A percentile compares a stretch with the other conserved stretches of the same genome.
Conservation (phyloP, 2,888 invertebrate genomes). For the Helobdella robusta region DNA sequence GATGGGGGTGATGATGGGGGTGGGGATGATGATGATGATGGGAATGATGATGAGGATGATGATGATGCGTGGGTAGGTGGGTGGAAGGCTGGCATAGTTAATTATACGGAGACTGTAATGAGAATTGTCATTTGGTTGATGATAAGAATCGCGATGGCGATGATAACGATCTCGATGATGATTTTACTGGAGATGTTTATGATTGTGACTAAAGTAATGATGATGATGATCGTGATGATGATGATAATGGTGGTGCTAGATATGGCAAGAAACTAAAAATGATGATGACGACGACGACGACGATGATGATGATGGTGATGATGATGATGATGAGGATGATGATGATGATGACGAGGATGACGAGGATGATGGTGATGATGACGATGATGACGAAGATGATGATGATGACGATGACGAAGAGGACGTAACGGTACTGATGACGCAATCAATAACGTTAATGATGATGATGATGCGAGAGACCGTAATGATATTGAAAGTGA, state of each 20-base stretch:
- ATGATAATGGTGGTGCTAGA: background rate
- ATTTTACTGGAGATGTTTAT: background rate
- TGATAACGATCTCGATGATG: background rate
- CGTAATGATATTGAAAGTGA: too few relatives aligned
- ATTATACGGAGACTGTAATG: background rate
- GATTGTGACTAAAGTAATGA: background rate
- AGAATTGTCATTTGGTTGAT: too few relatives aligned
- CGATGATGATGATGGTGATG: conserved; percentile 22
- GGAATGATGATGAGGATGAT: too few relatives aligned
- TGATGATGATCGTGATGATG: background rate
- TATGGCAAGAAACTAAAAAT: background rate
- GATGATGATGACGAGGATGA: too few relatives aligned
- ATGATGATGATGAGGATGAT: conserved; percentile 22
- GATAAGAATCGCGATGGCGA: background rate
- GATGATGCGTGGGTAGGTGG: background rate
- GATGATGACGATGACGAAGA: too few relatives aligned
- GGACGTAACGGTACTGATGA: too few relatives aligned
- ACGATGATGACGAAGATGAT: too few relatives aligned
- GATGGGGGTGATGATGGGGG: too few relatives aligned
- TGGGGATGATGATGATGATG: too few relatives aligned
- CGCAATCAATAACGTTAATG: too few relatives aligned
- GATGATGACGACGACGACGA: conserved; percentile 7
- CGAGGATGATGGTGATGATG: too few relatives aligned
- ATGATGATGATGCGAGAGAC: too few relatives aligned
- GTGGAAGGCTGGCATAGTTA: background rate